Conservation (phyloP, 2,888 invertebrate genomes). For the Elmis aenea region DNA sequence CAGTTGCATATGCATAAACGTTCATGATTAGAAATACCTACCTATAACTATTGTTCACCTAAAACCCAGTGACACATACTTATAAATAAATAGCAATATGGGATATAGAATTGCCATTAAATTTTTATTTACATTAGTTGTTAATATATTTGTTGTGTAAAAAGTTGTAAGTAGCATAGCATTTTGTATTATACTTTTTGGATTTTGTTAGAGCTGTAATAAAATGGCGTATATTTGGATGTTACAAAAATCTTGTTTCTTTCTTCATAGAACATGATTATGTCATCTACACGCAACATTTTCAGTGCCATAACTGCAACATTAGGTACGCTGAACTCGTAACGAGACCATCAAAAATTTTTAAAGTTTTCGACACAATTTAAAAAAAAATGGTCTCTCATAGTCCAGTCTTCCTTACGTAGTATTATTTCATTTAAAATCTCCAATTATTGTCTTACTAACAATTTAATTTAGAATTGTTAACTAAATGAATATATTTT, state of each 20-base stretch:
- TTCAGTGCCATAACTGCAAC: too few relatives aligned
- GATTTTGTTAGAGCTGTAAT: slow-evolving; percentile 49
- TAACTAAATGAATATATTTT: too few relatives aligned
- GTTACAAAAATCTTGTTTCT: slow-evolving; percentile 31
- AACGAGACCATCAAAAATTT: too few relatives aligned
- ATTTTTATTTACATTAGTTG: slow-evolving; percentile 16
- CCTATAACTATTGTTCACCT: slow-evolving; percentile 8
- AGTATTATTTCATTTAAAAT: too few relatives aligned
- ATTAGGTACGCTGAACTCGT: too few relatives aligned
- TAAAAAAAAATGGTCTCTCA: too few relatives aligned
- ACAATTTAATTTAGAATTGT: too few relatives aligned
- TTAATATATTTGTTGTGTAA: slow-evolving; percentile 38
- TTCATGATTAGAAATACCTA: not conserved
- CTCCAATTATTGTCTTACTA: too few relatives aligned
- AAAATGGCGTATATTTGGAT: slow-evolving; percentile 51
- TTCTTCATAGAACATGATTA: too few relatives aligned
- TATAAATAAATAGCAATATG: slow-evolving; percentile 19
- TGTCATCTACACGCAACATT: too few relatives aligned
- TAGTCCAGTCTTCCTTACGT: too few relatives aligned
- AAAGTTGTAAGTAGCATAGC: slow-evolving; percentile 43
- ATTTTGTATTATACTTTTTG: slow-evolving; percentile 48
- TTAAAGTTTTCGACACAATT: too few relatives aligned
- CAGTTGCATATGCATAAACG: not conserved
- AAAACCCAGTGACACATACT: slow-evolving; percentile 11
- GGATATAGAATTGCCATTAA: slow-evolving; percentile 18